Percentiles rank a stretch among this genome's conserved stretches.
Conservation (phyloP, 2,797 vertebrate genomes). For the Lepilemur ruficaudatus region DNA sequence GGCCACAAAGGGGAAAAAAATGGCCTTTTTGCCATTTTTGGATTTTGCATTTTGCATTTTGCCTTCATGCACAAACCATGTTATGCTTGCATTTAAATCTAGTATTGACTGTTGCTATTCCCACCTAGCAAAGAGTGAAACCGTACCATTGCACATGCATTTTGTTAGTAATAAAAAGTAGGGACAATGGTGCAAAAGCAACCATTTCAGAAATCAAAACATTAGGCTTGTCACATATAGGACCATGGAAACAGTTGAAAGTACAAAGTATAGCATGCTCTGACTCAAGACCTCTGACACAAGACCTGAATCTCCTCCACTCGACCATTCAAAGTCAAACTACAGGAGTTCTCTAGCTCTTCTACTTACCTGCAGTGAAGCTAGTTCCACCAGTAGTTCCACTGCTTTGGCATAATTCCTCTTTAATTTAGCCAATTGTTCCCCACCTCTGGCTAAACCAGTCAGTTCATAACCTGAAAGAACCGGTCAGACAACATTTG, state of each 20-base stretch:
- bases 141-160: not conserved
- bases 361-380: constrained; percentile 94
- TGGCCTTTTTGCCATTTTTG: too few relatives aligned
- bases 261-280: not conserved
- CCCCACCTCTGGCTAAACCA: constrained; percentile 97
- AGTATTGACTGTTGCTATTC: not conserved
- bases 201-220: not conserved
- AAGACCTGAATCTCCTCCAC: not conserved
- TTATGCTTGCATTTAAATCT: not conserved
- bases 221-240: not conserved
- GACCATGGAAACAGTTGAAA: not conserved
- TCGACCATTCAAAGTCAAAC: not conserved
- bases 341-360: rapidly evolving
- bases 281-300: not conserved
- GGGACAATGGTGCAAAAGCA: not conserved
- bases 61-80: not conserved
- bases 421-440: constrained; percentile 98
- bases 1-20: not conserved
- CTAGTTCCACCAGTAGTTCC: constrained; percentile 97
- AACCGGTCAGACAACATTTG: constrained; percentile 53
- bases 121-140: not conserved
- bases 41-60: too few relatives aligned
- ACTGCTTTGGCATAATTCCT: constrained; percentile 99
- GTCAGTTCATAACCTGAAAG: constrained; percentile 96
- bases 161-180: not conserved